These are phyloP conservation scores for Ptilorrhoa leucosticta DNA, from an alignment of 2,113 vertebrate species.

Conservation along the genomic window DNA sequence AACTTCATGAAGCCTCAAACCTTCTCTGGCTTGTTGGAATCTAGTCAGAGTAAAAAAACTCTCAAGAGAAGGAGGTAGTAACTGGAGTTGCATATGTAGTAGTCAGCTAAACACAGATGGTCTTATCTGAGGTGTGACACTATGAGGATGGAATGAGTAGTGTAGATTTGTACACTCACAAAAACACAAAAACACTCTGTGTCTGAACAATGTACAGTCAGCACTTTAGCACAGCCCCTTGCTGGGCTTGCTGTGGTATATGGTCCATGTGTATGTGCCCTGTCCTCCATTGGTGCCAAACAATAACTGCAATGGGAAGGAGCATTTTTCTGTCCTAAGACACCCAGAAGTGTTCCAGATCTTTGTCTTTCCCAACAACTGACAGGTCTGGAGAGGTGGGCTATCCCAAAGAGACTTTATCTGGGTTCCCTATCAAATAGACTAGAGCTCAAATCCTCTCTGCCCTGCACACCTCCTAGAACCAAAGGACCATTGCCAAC, in stretches of 20 bases:
- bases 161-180: neutral
- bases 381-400: rapidly evolving
- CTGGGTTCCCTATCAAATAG: neutral
- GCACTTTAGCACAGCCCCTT: rapidly evolving
- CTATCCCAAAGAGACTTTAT: neutral
- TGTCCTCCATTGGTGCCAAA: neutral
- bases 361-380: neutral
- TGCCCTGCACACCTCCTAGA: neutral
- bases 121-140: neutral
- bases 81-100: neutral
- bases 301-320: neutral
- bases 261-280: rapidly evolving
- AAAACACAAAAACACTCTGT: rapidly evolving
- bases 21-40: neutral
- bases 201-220: neutral
- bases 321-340: neutral
- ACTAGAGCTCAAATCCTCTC: neutral
- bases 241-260: rapidly evolving
- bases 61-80: neutral
- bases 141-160: neutral
- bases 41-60: neutral
- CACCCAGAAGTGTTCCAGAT: rapidly evolving
- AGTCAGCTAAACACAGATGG: neutral
- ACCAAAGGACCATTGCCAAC: neutral
- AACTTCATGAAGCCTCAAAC: neutral